A percentile compares a stretch with the other conserved stretches of the same genome.
phyloP scores from a whole-genome alignment of 2,888 invertebrate species.

The Syritta pipiens region DNA sequence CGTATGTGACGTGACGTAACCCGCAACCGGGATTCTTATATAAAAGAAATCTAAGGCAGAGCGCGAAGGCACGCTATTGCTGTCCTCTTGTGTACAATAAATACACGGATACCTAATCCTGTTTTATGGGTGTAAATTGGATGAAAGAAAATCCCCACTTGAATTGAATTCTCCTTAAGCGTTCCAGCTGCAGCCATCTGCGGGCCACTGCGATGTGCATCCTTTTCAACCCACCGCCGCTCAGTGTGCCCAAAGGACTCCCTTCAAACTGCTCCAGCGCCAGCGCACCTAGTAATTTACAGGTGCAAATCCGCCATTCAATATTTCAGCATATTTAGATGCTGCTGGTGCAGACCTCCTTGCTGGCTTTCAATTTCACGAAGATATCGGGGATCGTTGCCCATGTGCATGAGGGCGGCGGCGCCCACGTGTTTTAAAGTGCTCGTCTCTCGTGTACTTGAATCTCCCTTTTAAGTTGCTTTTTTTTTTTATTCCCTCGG shows the following conservation, averaged over 20 bases:
- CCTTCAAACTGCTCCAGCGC: slow-evolving; percentile 38
- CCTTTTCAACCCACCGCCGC: slow-evolving; percentile 12
- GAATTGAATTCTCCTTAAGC: slow-evolving; percentile 65
- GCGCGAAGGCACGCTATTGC: slow-evolving; percentile 14
- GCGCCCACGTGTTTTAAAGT: slow-evolving; percentile 13
- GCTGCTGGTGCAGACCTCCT: not conserved
- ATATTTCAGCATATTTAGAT: slow-evolving; percentile 63
- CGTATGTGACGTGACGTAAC: no score
- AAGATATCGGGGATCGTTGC: slow-evolving; percentile 34
- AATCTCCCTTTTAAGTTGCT: not conserved
- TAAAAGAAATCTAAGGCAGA: not conserved
- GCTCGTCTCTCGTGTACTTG: not conserved
- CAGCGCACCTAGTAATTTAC: slow-evolving; percentile 53
- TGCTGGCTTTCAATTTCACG: not conserved
- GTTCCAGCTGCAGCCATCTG: slow-evolving; percentile 15
- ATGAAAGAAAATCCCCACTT: slow-evolving; percentile 65
- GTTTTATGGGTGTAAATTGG: slow-evolving; percentile 67
- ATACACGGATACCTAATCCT: slow-evolving; percentile 58
- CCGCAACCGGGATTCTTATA: no score
- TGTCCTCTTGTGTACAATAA: slow-evolving; percentile 43
- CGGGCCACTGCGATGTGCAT: not conserved
- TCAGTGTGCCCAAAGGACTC: no score
- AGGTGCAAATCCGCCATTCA: slow-evolving; percentile 67
- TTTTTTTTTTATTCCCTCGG: no score
- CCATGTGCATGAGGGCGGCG: not conserved